Percentiles rank a stretch among this genome's conserved stretches.
Evolutionary conservation across 2,797 vertebrate species (phyloP).

Genomic region (Diplodus puntazzo): DNA sequence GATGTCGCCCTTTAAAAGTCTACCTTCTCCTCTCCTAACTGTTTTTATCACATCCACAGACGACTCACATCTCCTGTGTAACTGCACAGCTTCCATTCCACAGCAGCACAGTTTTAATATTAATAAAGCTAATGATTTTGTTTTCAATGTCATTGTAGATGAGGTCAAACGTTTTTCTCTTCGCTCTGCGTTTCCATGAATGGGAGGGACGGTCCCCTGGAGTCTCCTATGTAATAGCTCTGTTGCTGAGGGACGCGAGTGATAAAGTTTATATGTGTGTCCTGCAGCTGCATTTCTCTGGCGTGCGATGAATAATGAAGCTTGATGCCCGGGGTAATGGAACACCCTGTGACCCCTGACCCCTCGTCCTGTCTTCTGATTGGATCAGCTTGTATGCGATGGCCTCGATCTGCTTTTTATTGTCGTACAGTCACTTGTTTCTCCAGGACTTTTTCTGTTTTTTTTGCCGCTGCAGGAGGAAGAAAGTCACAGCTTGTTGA

Average conservation of each 20-base stretch:
- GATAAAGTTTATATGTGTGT: constrained; percentile 21
- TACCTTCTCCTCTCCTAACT: too few species aligned
- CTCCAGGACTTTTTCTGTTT: not conserved
- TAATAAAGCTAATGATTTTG: constrained; percentile 7
- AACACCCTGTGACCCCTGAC: constrained; percentile 48
- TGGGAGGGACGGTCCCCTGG: constrained; percentile 27
- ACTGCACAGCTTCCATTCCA: too few species aligned
- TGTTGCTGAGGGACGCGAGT: constrained; percentile 44
- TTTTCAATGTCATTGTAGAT: constrained; percentile 25
- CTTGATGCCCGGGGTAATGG: constrained; percentile 47
- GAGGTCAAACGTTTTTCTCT: constrained; percentile 31
- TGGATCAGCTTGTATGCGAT: constrained; percentile 22
- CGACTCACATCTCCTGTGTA: too few species aligned
- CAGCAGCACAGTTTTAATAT: not conserved
- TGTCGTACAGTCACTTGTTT: constrained; percentile 2
- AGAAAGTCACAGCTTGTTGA: constrained; percentile 27
- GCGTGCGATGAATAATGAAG: constrained; percentile 72
- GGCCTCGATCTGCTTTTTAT: constrained; percentile 16
- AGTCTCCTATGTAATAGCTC: constrained; percentile 57
- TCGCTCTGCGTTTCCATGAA: constrained; percentile 27
- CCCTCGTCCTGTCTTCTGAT: constrained; percentile 38
- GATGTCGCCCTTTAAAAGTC: too few species aligned
- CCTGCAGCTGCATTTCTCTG: constrained; percentile 50
- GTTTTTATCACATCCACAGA: too few species aligned
- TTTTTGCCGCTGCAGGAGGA: constrained; percentile 6